Conservation (phyloP, 2,888 invertebrate genomes). For the Phaedon cochleariae region DNA sequence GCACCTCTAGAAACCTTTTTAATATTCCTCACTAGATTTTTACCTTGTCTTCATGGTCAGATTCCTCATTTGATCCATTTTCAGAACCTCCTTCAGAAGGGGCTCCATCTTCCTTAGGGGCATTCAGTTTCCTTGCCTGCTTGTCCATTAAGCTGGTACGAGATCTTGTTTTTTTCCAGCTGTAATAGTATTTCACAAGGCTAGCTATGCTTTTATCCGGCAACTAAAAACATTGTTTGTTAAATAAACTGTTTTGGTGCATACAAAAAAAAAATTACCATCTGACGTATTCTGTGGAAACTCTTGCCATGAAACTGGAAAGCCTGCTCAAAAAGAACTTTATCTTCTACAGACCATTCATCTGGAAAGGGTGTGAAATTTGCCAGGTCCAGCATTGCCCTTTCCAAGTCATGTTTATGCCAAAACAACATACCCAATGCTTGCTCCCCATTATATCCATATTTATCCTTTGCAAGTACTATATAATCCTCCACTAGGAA, state of each 20-base stretch:
- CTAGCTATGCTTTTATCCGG: slow-evolving; percentile 97
- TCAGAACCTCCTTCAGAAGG: slow-evolving; percentile 85
- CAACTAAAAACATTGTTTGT: slow-evolving; percentile 68
- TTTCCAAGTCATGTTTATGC: slow-evolving; percentile 95
- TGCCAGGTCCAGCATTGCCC: slow-evolving; percentile 91
- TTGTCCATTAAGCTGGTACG: slow-evolving; percentile 94
- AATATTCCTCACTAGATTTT: slow-evolving; percentile 50
- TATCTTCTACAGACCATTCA: slow-evolving; percentile 98
- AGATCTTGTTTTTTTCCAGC: slow-evolving; percentile 96
- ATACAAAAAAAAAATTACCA: slow-evolving; percentile 73
- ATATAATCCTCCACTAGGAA: slow-evolving; percentile 92
- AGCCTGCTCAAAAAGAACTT: slow-evolving; percentile 97
- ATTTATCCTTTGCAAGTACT: slow-evolving; percentile 93
- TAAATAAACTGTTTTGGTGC: not conserved
- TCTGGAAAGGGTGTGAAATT: slow-evolving; percentile 98
- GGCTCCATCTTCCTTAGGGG: slow-evolving; percentile 71
- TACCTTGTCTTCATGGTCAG: slow-evolving; percentile 92
- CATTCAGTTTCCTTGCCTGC: slow-evolving; percentile 75
- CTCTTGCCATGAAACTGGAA: slow-evolving; percentile 98
- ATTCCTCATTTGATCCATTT: slow-evolving; percentile 85
- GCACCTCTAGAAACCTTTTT: not conserved
- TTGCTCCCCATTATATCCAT: slow-evolving; percentile 97
- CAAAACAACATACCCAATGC: slow-evolving; percentile 97
- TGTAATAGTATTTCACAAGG: slow-evolving; percentile 96
- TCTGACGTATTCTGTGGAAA: slow-evolving; percentile 95